Base-by-base conservation (phyloP, 2,888 invertebrate species). In the Tuta absoluta region DNA sequence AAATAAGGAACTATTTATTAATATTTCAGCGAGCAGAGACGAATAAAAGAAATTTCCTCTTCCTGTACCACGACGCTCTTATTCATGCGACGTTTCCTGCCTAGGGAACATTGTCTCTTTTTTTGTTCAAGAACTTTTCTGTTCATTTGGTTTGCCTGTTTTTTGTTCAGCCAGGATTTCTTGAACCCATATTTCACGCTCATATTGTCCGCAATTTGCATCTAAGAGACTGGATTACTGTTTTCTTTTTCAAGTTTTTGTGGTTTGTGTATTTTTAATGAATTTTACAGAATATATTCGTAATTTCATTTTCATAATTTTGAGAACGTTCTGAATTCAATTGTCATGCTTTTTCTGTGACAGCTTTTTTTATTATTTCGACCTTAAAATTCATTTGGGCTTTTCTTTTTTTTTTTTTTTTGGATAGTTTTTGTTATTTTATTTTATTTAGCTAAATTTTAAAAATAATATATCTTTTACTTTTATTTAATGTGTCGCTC, bases 121-220 rank as follows among this genome's bases (percentile, higher is more conserved):
- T 77, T 56, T 64, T 72, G 70, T 68, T 70, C 67, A 73, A 76
- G 77, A 84, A 88, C 82, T 87, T 90, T 86, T 88, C 88, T 86
- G 84, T 88, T 89, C 88, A 88, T 88, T 90, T 89, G 87, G 86
- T 81, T 85, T 82, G 80, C 75, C 71, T 75, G 78, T 79, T 82
- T 83, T 85, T 83, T 83, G 82, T 81, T 80, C 80, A 75, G 74
- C 77, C 89, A 89, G 91, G 91, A 91, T 91, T 86, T 89, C 91
- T 90, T 86, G 86, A 84, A 83, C 89, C 89, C 91, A 88, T 91
- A 91, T 91, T 91, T 91, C 87, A 91, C 84, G 81, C 84, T 91
- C 91, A 91, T 91, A 91, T 91, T 91, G 91, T 87, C 78, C 78
- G 71, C 75, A 73, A 81, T 85, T 87, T 82, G 79, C 83, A 82